A percentile compares a stretch with the other conserved stretches of the same genome.
phyloP scores from a whole-genome alignment of 2,113 vertebrate genomes.

The Strigops habroptila region DNA sequence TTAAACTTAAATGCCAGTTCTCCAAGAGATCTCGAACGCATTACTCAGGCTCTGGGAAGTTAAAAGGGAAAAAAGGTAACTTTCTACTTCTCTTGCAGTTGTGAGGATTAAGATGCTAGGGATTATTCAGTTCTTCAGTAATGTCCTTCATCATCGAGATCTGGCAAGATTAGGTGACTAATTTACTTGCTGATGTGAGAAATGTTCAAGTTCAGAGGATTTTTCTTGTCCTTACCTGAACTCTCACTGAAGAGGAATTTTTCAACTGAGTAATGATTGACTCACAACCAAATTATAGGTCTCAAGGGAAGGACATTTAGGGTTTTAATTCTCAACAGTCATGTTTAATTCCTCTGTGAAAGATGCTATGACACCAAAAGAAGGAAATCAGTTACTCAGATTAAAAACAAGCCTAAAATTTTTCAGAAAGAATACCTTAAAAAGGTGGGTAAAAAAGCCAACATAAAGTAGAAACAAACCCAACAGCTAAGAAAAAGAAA shows the following conservation, averaged over 20 bases:
- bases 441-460: not conserved
- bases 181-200: constrained; percentile 44
- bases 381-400: not conserved
- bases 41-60: not conserved
- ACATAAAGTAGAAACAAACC: not conserved
- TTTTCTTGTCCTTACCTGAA: constrained; percentile 52
- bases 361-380: not conserved
- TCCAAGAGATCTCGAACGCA: not conserved
- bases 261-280: not conserved
- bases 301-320: not conserved
- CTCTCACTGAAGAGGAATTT: not conserved
- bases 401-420: constrained; percentile 3
- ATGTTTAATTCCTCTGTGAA: constrained; percentile 11
- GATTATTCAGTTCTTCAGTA: constrained; percentile 25
- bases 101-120: not conserved
- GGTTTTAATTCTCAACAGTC: constrained; percentile 30
- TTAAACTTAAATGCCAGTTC: not conserved
- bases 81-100: not conserved
- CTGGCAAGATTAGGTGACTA: constrained; percentile 43
- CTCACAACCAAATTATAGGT: not conserved
- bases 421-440: not conserved
- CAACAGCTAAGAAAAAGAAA: not conserved
- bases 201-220: not conserved
- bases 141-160: constrained; percentile 15
- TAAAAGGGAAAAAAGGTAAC: constrained; percentile 5